Conservation (phyloP, 2,797 vertebrate species). For the Neostethus bicornis region DNA sequence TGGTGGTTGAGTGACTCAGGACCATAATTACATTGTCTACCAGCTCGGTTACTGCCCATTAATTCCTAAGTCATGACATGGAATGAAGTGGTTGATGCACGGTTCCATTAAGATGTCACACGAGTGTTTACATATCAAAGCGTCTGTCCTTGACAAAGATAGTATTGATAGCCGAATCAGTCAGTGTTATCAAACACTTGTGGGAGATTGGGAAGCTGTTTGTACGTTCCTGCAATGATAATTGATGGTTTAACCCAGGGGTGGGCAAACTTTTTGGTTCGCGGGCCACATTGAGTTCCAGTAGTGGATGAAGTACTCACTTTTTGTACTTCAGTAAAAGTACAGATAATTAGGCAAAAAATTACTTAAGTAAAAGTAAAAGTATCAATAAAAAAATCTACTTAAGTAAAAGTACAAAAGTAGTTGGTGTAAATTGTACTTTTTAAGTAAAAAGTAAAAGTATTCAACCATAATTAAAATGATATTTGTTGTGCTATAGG, state of each 20-base stretch:
- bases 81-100: conserved; percentile 44
- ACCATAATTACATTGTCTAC: conserved; percentile 81
- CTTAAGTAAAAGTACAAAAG: too few species aligned
- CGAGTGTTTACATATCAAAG: conserved; percentile 20
- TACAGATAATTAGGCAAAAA: too few species aligned
- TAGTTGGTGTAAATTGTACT: too few species aligned
- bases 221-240: conserved; percentile 6
- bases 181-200: not conserved
- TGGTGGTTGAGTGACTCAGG: conserved; percentile 76
- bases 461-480: too few species aligned
- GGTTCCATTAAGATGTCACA: conserved; percentile 18
- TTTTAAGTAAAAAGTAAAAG: too few species aligned
- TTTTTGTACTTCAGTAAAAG: too few species aligned
- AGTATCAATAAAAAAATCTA: too few species aligned
- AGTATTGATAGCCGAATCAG: conserved; percentile 9
- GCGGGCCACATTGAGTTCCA: too few species aligned
- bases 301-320: too few species aligned
- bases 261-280: too few species aligned
- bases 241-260: conserved; percentile 26
- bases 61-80: conserved; percentile 67
- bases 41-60: conserved; percentile 70
- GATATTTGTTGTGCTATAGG: too few species aligned
- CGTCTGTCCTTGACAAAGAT: conserved; percentile 20
- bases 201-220: conserved; percentile 1
- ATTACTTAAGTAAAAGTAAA: too few species aligned